A percentile compares a stretch with the other conserved stretches of the same genome.
Evolutionary conservation across 2,888 invertebrate species (phyloP).

Genomic region (Nomada hirtipes): DNA sequence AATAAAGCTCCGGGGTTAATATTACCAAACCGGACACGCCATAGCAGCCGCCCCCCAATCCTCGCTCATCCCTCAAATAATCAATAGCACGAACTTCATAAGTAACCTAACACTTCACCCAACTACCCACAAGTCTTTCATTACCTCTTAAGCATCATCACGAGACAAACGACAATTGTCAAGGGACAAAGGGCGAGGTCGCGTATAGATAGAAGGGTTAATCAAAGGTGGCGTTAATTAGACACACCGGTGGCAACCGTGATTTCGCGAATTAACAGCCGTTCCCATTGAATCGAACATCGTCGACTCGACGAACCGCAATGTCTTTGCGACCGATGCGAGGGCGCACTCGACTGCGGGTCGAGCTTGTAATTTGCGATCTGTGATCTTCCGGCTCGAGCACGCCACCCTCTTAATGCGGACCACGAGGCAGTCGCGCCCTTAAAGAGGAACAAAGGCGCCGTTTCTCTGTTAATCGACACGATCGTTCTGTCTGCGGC

Average conservation of each 20-base stretch:
- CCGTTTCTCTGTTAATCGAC: slow-evolving; percentile 16
- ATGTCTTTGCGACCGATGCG: slow-evolving; percentile 32
- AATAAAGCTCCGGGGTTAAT: too few relatives aligned
- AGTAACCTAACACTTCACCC: too few relatives aligned
- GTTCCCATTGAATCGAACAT: slow-evolving; percentile 25
- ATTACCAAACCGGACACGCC: too few relatives aligned
- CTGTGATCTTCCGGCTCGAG: slow-evolving; percentile 46
- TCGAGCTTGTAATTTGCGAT: slow-evolving; percentile 55
- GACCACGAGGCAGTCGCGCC: slow-evolving; percentile 14
- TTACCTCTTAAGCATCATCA: background rate
- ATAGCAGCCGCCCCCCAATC: too few relatives aligned
- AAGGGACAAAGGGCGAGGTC: background rate
- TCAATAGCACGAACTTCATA: too few relatives aligned
- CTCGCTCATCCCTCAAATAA: too few relatives aligned
- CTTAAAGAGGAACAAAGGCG: slow-evolving; percentile 31
- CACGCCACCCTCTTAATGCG: slow-evolving; percentile 19
- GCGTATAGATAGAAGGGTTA: background rate
- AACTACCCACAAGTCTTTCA: too few relatives aligned
- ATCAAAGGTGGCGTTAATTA: slow-evolving; percentile 45
- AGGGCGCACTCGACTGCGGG: slow-evolving; percentile 34
- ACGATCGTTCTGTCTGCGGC: slow-evolving; percentile 19
- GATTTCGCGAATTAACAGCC: slow-evolving; percentile 46
- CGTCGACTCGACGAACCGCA: slow-evolving; percentile 36
- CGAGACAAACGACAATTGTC: background rate
- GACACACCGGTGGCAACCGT: slow-evolving; percentile 15